These are phyloP conservation scores for Pilophorus perplexus DNA, from an alignment of 2,888 invertebrate genomes.

Conservation along the genomic window DNA sequence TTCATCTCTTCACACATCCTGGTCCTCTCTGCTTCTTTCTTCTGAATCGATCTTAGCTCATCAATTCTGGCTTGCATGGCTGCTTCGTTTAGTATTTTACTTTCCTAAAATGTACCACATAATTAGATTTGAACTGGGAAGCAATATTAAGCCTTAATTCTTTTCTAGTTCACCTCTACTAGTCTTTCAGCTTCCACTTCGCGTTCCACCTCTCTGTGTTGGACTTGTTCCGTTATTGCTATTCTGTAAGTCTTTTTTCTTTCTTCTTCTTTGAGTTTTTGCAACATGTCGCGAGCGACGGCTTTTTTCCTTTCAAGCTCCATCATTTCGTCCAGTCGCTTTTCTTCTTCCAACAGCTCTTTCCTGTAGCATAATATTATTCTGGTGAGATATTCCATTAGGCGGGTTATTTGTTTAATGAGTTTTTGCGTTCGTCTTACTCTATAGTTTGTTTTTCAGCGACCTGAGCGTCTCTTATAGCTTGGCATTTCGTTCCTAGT, in stretches of 20 bases:
- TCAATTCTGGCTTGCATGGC: conserved; percentile 65
- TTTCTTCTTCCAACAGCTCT: conserved; percentile 53
- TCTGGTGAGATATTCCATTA: too few species aligned
- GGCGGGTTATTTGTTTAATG: too few species aligned
- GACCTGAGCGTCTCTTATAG: conserved; percentile 80
- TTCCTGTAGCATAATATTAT: too few species aligned
- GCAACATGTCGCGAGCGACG: conserved; percentile 35
- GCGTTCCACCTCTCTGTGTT: conserved; percentile 57
- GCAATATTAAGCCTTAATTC: neutral
- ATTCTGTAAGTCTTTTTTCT: conserved; percentile 48
- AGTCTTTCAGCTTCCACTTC: conserved; percentile 62
- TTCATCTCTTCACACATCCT: conserved; percentile 50
- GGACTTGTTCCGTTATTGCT: conserved; percentile 55
- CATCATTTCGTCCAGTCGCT: conserved; percentile 67
- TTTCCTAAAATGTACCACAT: conserved; percentile 45
- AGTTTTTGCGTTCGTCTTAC: too few species aligned
- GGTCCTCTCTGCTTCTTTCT: conserved; percentile 57
- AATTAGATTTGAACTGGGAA: neutral
- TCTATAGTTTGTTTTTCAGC: conserved; percentile 58
- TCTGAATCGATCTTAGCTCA: conserved; percentile 55
- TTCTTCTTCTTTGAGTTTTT: conserved; percentile 49
- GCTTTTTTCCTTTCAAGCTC: conserved; percentile 63
- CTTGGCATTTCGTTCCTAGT: conserved; percentile 78
- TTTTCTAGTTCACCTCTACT: conserved; percentile 15
- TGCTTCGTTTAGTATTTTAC: conserved; percentile 53